Percentiles rank a stretch among this genome's conserved stretches.
Conservation (phyloP, 2,888 invertebrate genomes). For the Congeria kusceri region DNA sequence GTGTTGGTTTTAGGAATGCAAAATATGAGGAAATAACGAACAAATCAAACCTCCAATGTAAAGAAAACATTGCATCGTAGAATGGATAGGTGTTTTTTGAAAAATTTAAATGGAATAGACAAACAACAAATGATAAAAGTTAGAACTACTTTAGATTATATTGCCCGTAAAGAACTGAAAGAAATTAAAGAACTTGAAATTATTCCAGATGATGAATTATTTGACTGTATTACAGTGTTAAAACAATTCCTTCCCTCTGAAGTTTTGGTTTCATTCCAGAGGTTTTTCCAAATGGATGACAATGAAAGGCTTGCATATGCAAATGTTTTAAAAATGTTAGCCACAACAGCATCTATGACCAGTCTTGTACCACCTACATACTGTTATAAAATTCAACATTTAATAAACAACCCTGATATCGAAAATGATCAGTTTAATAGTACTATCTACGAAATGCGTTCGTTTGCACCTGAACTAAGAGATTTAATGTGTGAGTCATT, state of each 20-base stretch:
- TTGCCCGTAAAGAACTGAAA: background rate
- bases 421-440: background rate
- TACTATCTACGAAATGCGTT: slow-evolving; percentile 2
- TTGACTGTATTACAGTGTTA: no score
- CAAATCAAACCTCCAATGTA: slow-evolving; percentile 1
- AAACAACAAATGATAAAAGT: background rate
- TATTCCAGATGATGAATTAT: no score
- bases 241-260: no score
- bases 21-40: slow-evolving; percentile 42
- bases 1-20: slow-evolving; percentile 47
- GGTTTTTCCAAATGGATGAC: no score
- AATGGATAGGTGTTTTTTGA: slow-evolving; percentile 18
- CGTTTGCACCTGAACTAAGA: slow-evolving; percentile 1
- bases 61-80: slow-evolving; percentile 14
- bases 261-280: no score
- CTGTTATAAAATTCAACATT: slow-evolving; percentile 7
- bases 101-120: background rate
- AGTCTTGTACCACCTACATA: slow-evolving; percentile 27
- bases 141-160: background rate
- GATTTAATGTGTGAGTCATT: slow-evolving; percentile 2
- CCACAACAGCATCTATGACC: slow-evolving; percentile 34
- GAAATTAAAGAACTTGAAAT: background rate
- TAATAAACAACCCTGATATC: background rate
- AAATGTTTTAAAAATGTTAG: slow-evolving; percentile 16
- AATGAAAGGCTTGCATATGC: no score